Percentiles rank a stretch among this genome's conserved stretches.
Evolutionary conservation across 2,888 invertebrate genomes (phyloP).

Genomic region (Zygothrica quintamaculata): DNA sequence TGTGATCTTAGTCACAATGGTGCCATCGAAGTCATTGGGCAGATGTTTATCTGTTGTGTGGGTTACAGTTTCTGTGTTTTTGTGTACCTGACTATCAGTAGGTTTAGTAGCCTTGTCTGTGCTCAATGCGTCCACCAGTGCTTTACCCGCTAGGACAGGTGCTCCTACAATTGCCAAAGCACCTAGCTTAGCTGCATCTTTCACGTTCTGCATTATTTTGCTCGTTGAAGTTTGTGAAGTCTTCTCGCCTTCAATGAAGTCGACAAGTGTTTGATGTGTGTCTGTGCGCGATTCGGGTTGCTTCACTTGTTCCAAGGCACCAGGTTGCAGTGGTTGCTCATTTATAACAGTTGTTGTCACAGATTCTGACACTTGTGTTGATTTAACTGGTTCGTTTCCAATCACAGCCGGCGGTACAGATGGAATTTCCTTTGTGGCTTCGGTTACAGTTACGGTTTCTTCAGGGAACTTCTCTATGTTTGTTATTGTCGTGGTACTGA

Average conservation of each 20-base stretch:
- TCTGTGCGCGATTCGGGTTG: constrained; percentile 20
- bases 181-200: constrained; percentile 93
- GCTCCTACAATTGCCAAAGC: constrained; percentile 94
- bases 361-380: constrained; percentile 32
- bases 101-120: constrained; percentile 80
- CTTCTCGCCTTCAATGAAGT: constrained; percentile 71
- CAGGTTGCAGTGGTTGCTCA: constrained; percentile 34
- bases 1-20: constrained; percentile 53
- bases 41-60: constrained; percentile 16
- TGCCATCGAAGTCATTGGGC: constrained; percentile 16
- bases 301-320: constrained; percentile 34
- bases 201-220: constrained; percentile 73
- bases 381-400: too few species aligned
- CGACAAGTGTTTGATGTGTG: constrained; percentile 60
- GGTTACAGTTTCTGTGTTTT: constrained; percentile 32
- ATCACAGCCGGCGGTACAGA: too few species aligned
- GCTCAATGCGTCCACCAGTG: constrained; percentile 92
- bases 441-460: too few species aligned
- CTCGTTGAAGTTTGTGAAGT: constrained; percentile 19
- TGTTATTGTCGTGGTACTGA: constrained; percentile 6
- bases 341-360: constrained; percentile 25
- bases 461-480: constrained; percentile 10
- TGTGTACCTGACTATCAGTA: constrained; percentile 33
- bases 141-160: constrained; percentile 95
- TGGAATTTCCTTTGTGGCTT: too few species aligned